Base-by-base conservation (phyloP, 1,140 invertebrate species). In the Forficula auricularia region DNA sequence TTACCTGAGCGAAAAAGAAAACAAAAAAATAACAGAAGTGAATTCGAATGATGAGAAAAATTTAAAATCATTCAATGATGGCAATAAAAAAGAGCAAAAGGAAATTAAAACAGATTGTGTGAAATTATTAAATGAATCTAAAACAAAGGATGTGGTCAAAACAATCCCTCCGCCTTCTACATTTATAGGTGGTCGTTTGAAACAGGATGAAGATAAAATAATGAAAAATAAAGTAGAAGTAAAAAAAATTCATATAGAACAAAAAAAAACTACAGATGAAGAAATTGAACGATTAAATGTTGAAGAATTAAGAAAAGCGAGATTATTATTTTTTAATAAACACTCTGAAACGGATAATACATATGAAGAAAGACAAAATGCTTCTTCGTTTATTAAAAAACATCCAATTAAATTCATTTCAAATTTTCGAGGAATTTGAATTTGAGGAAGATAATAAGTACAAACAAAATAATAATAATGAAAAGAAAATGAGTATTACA, bases 261-360 rank as follows among this genome's bases (percentile, higher is more conserved):
- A 4, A 27, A 46, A 42, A 30, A 35, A 46, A 42, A 42, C 15
- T 40, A 27, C 7, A 27, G 4, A 6, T 6, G 10, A 27, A 27
- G 22, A 27, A 27, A 14, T 16, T 3, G 20, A 48, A 42, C 35
- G 47, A 47, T 4, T 27, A 18, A 50, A 55, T 50, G 37, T 55
- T 1, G 52, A 58, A 42, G 58, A 60, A 51, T 40, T 61, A 2
- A 42, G 59, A 37, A 59, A 55, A 50, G 58, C 58, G 22, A 48
- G 60, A 35, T 37, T 61, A 20, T 57, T 54, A 18, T 55, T 54
- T 49, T 62, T 61, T 42, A 48, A 38, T 43, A 13, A 19, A 43
- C 32, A 27, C 15, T 19, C 20, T 19, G 40, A 40, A n/a, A 39
- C 10, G 18, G 46, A 15, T 34, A 38, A 46, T 34, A 12, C 44